phyloP scores from a whole-genome alignment of 2,888 invertebrate species.

The Phrixothrix hirtus region DNA sequence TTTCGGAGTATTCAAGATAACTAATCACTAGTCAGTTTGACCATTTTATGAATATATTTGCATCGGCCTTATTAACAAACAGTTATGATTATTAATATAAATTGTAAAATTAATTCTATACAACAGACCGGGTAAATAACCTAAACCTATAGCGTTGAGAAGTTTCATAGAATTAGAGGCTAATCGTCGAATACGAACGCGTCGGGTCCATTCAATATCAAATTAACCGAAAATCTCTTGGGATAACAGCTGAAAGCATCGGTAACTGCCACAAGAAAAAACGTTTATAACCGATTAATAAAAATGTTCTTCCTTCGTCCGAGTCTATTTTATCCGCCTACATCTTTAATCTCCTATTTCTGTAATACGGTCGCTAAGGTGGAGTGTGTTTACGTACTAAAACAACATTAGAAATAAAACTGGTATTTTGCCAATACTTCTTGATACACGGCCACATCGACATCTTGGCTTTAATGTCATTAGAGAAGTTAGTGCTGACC shows the following conservation, averaged over 20 bases:
- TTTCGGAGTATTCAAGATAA: no score
- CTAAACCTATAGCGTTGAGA: background rate
- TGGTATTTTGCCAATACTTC: slow-evolving; percentile 8
- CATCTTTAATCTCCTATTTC: background rate
- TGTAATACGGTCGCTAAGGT: background rate
- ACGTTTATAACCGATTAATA: slow-evolving; percentile 13
- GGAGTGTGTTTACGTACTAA: background rate
- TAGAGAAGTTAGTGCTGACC: slow-evolving; percentile 22
- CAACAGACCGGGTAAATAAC: background rate
- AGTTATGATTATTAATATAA: background rate
- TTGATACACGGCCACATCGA: slow-evolving; percentile 11
- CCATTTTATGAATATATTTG: no score
- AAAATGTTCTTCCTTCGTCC: background rate
- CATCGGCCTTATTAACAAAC: no score
- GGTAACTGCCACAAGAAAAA: slow-evolving; percentile 2
- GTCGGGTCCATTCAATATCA: slow-evolving; percentile 18
- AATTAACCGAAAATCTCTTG: slow-evolving; percentile 16
- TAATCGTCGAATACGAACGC: slow-evolving; percentile 22
- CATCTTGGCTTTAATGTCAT: slow-evolving; percentile 18
- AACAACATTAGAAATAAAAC: slow-evolving; percentile 14
- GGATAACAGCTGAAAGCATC: slow-evolving; percentile 12
- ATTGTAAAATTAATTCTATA: background rate
- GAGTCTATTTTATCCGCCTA: background rate
- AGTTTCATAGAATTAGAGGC: slow-evolving; percentile 17
- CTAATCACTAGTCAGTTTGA: no score